These are phyloP conservation scores for Gerris buenoi DNA, from an alignment of 1,140 invertebrate genomes.

Conservation along the genomic window DNA sequence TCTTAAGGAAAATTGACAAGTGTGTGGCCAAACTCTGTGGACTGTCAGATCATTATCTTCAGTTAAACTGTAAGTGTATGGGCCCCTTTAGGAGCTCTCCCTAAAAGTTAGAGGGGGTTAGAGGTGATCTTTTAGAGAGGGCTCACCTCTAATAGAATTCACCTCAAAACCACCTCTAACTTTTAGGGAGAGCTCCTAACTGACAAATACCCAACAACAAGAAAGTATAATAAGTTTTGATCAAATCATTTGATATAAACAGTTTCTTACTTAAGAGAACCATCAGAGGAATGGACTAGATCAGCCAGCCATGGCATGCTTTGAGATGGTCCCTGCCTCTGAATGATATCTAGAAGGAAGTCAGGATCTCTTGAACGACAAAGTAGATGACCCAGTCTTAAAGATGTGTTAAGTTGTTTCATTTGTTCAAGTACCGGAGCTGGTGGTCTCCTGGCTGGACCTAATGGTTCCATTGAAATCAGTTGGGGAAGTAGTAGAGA, in stretches of 20 bases:
- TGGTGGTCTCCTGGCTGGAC: conserved; percentile 64
- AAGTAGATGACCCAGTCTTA: conserved; percentile 75
- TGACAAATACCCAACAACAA: no score
- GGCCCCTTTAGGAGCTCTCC: no score
- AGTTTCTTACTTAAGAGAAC: conserved; percentile 45
- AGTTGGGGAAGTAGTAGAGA: conserved; percentile 70
- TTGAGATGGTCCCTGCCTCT: conserved; percentile 65
- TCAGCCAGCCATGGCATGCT: conserved; percentile 96
- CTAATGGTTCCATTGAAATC: conserved; percentile 68
- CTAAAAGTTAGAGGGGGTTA: no score
- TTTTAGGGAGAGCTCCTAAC: no score
- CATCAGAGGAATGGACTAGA: conserved; percentile 79
- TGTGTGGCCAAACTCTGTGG: no score
- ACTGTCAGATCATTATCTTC: no score
- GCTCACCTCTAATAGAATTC: no score
- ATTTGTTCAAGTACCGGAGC: conserved; percentile 60
- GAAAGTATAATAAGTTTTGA: not conserved
- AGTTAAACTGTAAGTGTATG: no score
- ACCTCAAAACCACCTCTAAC: no score
- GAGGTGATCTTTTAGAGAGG: no score
- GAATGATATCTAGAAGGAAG: conserved; percentile 83
- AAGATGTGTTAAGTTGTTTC: conserved; percentile 56
- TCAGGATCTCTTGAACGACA: conserved; percentile 81
- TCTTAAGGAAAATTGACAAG: no score
- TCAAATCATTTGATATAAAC: conserved; percentile 3